Evolutionary conservation across 2,113 vertebrate species (phyloP).

Genomic region (Synodontis membranacea): DNA sequence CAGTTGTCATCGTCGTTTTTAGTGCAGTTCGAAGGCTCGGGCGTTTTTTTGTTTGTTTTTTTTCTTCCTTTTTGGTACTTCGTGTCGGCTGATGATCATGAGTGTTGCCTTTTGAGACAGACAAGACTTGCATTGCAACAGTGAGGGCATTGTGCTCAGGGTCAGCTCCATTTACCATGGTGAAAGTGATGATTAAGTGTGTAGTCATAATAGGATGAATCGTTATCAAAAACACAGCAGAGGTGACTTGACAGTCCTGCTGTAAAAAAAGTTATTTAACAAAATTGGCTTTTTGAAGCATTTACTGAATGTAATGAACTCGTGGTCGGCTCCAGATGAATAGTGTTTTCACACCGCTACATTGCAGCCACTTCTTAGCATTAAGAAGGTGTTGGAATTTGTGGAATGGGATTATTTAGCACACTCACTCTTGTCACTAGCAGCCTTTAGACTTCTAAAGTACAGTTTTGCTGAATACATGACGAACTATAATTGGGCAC

Average conservation of each 20-base stretch:
- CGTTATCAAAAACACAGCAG: slow-evolving; percentile 14
- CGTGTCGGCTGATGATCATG: slow-evolving; percentile 31
- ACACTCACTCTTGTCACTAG: background rate
- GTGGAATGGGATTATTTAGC: background rate
- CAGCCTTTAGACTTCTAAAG: background rate
- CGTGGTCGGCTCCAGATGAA: too few species aligned
- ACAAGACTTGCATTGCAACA: slow-evolving; percentile 46
- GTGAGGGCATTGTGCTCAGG: slow-evolving; percentile 50
- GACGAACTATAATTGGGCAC: background rate
- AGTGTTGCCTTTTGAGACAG: slow-evolving; percentile 30
- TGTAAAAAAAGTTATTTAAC: background rate
- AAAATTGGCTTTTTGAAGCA: background rate
- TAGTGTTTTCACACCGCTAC: background rate
- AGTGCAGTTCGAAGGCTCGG: background rate
- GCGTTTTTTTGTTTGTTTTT: background rate
- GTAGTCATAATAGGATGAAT: slow-evolving; percentile 46
- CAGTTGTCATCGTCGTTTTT: background rate
- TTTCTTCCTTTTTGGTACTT: background rate
- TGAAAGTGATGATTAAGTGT: background rate
- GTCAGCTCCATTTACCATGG: slow-evolving; percentile 33
- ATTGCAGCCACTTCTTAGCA: background rate
- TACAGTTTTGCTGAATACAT: background rate
- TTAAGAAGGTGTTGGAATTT: background rate
- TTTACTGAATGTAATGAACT: background rate
- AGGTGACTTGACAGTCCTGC: background rate